Conservation (phyloP, 2,113 vertebrate genomes). For the Heterotilapia buettikoferi region DNA sequence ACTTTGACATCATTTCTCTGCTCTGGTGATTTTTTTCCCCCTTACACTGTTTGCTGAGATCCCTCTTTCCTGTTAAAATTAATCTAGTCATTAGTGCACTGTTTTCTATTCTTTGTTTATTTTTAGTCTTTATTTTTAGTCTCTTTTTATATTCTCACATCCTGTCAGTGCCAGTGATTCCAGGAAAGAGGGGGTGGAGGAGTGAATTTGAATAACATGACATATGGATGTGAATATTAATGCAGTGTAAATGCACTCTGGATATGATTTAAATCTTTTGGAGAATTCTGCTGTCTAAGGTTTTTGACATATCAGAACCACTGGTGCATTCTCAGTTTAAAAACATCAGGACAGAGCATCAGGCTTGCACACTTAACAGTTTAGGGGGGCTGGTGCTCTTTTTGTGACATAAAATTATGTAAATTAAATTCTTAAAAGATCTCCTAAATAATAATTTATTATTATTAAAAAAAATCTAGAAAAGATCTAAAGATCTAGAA, state of each 20-base stretch:
- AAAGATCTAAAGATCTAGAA: neutral
- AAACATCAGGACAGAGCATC: neutral
- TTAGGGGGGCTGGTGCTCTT: neutral
- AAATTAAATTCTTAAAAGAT: neutral
- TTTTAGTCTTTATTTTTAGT: neutral
- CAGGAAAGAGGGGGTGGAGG: neutral
- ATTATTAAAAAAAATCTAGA: fast-evolving
- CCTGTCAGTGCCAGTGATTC: neutral
- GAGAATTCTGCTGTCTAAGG: neutral
- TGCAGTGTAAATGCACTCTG: neutral
- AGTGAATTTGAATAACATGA: neutral
- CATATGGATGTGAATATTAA: conserved; percentile 23
- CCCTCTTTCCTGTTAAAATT: neutral
- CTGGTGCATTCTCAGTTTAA: neutral
- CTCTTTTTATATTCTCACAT: neutral
- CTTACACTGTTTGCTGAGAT: neutral
- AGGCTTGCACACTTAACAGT: neutral
- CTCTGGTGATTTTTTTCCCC: neutral
- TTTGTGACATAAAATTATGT: neutral
- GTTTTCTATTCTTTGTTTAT: neutral
- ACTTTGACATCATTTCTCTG: neutral
- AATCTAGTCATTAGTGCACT: neutral
- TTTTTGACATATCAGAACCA: neutral
- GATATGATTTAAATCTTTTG: neutral
- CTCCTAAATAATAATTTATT: neutral